A percentile compares a stretch with the other conserved stretches of the same genome.
These are phyloP conservation scores for Sialis fuliginosa DNA, from an alignment of 2,888 invertebrate species.

Conservation along the genomic window DNA sequence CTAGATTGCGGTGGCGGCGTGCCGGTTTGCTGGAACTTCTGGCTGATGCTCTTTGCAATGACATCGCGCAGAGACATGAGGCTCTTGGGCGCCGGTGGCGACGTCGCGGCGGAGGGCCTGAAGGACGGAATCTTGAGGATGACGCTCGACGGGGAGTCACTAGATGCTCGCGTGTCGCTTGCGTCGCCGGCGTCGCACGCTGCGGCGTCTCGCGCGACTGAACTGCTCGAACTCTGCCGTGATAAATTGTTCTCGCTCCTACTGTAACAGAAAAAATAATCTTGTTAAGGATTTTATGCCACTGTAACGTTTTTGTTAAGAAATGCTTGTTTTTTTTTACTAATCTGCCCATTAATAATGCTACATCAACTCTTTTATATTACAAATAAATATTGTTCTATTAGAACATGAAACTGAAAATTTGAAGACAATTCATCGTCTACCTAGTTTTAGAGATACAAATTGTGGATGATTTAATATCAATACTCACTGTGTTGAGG, in stretches of 20 bases:
- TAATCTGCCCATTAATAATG: too few relatives aligned
- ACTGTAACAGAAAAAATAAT: too few relatives aligned
- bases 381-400: too few relatives aligned
- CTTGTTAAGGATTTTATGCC: too few relatives aligned
- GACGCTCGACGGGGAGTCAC: conserved; percentile 47
- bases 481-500: conserved; percentile 7
- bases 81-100: conserved; percentile 33
- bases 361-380: too few relatives aligned
- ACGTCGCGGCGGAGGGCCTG: conserved; percentile 43
- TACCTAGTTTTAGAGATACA: too few relatives aligned
- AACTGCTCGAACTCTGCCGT: conserved; percentile 25
- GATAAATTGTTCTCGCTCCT: conserved; percentile 11
- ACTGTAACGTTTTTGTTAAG: too few relatives aligned
- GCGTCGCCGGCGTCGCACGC: conserved; percentile 28
- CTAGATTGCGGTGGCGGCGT: conserved; percentile 24
- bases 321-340: too few relatives aligned
- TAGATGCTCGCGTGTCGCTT: conserved; percentile 21
- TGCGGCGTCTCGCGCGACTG: conserved; percentile 19
- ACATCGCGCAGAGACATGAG: conserved; percentile 66
- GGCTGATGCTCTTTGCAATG: conserved; percentile 81
- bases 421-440: too few relatives aligned
- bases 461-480: conserved; percentile 8
- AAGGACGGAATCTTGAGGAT: conserved; percentile 90
- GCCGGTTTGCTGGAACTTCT: conserved; percentile 51
- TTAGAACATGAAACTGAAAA: too few relatives aligned